Evolutionary conservation across 2,888 invertebrate genomes (phyloP).

Genomic region (Drosophila birchii): DNA sequence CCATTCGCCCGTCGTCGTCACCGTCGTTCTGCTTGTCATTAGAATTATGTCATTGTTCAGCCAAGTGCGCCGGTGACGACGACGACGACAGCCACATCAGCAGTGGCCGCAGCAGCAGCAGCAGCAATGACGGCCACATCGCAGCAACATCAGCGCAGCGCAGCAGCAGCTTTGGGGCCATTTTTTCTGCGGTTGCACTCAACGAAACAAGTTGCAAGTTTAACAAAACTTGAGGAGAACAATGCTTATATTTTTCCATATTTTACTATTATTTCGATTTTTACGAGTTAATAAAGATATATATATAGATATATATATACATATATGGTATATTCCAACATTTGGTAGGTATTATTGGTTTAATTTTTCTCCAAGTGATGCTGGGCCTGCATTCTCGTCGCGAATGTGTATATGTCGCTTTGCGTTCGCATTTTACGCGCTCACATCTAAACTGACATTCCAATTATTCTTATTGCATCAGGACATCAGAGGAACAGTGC

Average conservation of each 20-base stretch:
- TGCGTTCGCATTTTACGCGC: constrained; percentile 61
- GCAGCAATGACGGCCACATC: neutral
- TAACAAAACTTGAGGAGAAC: rapidly evolving
- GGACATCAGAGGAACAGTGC: constrained; percentile 26
- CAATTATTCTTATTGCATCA: constrained; percentile 78
- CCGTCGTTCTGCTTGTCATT: constrained; percentile 60
- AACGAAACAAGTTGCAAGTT: neutral
- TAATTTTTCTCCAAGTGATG: neutral
- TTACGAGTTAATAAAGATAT: neutral
- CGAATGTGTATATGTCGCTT: constrained; percentile 50
- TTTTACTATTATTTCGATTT: neutral
- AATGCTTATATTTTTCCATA: neutral
- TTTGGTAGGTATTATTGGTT: neutral
- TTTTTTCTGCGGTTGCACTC: constrained; percentile 38
- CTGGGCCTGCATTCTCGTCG: constrained; percentile 41
- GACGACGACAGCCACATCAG: constrained; percentile 8
- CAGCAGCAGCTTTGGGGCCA: constrained; percentile 54
- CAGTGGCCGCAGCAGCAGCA: constrained; percentile 10
- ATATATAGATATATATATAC: too few species aligned
- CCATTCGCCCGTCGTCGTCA: constrained; percentile 43
- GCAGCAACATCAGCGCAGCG: neutral
- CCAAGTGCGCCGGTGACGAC: constrained; percentile 58
- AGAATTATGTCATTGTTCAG: constrained; percentile 68
- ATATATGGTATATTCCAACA: neutral
- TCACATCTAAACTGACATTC: constrained; percentile 75